phyloP scores from a whole-genome alignment of 2,888 invertebrate species.

The Platycheirus rosarum region DNA sequence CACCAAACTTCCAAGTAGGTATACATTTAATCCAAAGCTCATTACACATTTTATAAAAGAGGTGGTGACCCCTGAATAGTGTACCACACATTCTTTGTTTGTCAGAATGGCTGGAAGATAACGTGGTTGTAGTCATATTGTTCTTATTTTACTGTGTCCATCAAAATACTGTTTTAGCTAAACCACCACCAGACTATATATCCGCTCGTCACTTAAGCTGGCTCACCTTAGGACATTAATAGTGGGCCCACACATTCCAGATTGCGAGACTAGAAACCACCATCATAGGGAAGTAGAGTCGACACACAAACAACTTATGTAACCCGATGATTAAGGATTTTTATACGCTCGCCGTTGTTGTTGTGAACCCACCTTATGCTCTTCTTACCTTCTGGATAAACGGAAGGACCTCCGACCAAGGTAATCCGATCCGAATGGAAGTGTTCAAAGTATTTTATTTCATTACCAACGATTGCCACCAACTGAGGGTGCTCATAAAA shows the following conservation, averaged over 20 bases:
- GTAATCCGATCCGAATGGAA: slow-evolving; percentile 56
- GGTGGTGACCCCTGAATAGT: slow-evolving; percentile 28
- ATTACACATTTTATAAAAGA: slow-evolving; percentile 52
- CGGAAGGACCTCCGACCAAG: slow-evolving; percentile 46
- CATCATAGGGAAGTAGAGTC: background rate
- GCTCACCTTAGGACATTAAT: slow-evolving; percentile 36
- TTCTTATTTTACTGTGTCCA: slow-evolving; percentile 31
- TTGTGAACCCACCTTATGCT: background rate
- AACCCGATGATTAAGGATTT: slow-evolving; percentile 24
- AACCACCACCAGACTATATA: background rate
- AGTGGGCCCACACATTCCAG: slow-evolving; percentile 1
- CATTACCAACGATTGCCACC: slow-evolving; percentile 63
- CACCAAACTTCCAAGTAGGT: no score
- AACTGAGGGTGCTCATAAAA: background rate
- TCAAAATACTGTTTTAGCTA: slow-evolving; percentile 20
- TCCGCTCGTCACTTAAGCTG: slow-evolving; percentile 34
- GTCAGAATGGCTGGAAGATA: background rate
- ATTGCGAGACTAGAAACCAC: slow-evolving; percentile 12
- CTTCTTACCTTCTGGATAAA: background rate
- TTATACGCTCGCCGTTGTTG: slow-evolving; percentile 3
- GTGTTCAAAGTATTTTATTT: slow-evolving; percentile 60
- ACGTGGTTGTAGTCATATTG: slow-evolving; percentile 10
- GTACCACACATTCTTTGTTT: slow-evolving; percentile 17
- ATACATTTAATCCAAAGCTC: slow-evolving; percentile 39
- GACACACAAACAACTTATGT: slow-evolving; percentile 19